A percentile compares a stretch with the other conserved stretches of the same genome.
phyloP scores from a whole-genome alignment of 2,797 vertebrate genomes.

The Chelidonichthys spinosus region DNA sequence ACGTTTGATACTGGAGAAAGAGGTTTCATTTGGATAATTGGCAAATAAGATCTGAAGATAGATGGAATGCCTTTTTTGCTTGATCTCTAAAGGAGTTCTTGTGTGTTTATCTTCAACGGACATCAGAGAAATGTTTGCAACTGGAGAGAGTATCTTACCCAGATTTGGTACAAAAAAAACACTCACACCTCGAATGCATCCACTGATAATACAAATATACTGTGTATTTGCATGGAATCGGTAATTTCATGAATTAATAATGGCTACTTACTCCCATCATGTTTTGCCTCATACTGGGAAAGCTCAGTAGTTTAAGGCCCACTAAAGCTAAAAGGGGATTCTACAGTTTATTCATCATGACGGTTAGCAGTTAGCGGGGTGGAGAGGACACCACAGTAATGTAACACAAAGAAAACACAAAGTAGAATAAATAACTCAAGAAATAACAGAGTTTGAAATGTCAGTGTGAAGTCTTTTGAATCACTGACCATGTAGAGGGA shows the following conservation, averaged over 20 bases:
- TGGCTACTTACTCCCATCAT: slow-evolving; percentile 11
- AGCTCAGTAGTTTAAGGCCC: slow-evolving; percentile 12
- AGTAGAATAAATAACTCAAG: neutral
- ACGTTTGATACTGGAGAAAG: neutral
- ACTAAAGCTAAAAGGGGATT: slow-evolving; percentile 9
- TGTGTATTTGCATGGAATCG: slow-evolving; percentile 21
- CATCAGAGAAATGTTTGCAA: neutral
- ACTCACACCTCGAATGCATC: neutral
- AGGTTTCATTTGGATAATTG: neutral
- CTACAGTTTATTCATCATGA: slow-evolving; percentile 24
- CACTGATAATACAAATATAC: slow-evolving; percentile 4
- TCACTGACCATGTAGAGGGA: slow-evolving; percentile 26
- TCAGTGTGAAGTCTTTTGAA: slow-evolving; percentile 10
- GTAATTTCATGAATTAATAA: slow-evolving; percentile 47
- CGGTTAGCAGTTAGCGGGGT: neutral
- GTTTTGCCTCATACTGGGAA: slow-evolving; percentile 14
- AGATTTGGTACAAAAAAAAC: neutral
- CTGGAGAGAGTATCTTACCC: neutral
- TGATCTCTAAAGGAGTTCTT: neutral
- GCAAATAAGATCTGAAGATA: neutral
- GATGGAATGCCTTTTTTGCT: too few relatives aligned
- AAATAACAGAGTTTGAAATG: slow-evolving; percentile 3
- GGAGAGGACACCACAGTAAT: neutral
- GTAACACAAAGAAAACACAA: neutral
- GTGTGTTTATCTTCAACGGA: neutral